Evolutionary conservation across 2,888 invertebrate species (phyloP).

Genomic region (Noctua fimbriata): DNA sequence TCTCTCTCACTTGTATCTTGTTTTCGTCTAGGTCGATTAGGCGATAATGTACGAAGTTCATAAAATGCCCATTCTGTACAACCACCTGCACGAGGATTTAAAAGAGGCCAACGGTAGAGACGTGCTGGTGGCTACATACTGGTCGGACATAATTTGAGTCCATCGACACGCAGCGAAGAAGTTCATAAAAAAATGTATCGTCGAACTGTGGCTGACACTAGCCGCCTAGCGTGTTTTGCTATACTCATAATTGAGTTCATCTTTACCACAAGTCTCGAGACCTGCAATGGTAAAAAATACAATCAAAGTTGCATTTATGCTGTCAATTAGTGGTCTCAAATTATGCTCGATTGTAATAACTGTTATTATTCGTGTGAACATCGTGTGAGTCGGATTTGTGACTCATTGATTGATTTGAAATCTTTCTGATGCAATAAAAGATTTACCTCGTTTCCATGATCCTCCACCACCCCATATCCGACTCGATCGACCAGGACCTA

Average conservation of each 20-base stretch:
- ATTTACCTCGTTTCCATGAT: background rate
- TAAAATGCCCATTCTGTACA: no score
- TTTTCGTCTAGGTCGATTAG: background rate
- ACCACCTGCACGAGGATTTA: no score
- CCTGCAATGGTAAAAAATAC: conserved; percentile 41
- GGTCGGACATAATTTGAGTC: no score
- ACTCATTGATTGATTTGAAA: conserved; percentile 9
- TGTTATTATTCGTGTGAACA: conserved; percentile 19
- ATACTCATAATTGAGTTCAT: background rate
- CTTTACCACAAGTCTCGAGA: background rate
- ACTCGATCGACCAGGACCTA: background rate
- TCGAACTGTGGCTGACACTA: background rate
- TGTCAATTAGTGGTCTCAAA: conserved; percentile 32
- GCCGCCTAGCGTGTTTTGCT: background rate
- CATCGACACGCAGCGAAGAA: background rate
- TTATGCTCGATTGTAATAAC: conserved; percentile 26
- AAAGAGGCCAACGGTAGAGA: no score
- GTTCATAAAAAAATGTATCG: background rate
- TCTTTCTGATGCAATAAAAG: background rate
- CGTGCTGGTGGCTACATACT: no score
- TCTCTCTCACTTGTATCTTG: background rate
- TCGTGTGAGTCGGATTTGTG: conserved; percentile 25
- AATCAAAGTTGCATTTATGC: conserved; percentile 41
- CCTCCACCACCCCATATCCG: background rate
- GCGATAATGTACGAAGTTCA: no score